Conservation (phyloP, 1,140 invertebrate species). For the Onthophagus taurus region DNA sequence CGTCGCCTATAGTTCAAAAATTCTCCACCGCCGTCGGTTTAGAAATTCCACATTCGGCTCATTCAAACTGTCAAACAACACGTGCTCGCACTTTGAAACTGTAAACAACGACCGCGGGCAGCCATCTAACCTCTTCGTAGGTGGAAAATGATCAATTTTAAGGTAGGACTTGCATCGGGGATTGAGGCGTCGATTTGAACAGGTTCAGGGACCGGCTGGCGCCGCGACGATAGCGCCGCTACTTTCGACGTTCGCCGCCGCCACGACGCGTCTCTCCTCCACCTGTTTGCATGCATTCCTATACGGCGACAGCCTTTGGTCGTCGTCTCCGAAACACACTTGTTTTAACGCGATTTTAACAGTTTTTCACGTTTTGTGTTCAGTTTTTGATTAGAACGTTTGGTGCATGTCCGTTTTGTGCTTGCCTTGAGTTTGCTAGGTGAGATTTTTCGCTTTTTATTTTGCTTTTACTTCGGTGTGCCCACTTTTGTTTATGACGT, state of each 20-base stretch:
- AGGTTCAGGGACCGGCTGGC: constrained; percentile 24
- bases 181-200: constrained; percentile 14
- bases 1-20: constrained; percentile 1
- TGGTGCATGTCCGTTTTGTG: constrained; percentile 15
- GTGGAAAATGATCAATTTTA: background rate
- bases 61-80: constrained; percentile 10
- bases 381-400: too few relatives aligned
- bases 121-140: background rate
- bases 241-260: constrained; percentile 34
- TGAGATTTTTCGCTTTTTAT: constrained; percentile 18
- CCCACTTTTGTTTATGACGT: constrained; percentile 5
- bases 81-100: constrained; percentile 4
- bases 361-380: too few relatives aligned
- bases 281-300: constrained; percentile 27
- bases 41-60: constrained; percentile 5
- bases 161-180: background rate
- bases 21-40: constrained; percentile 10
- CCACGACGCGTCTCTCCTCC: constrained; percentile 33
- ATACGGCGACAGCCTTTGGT: constrained; percentile 13
- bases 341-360: background rate
- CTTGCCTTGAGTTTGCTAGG: constrained; percentile 18
- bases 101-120: constrained; percentile 1
- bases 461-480: constrained; percentile 14
- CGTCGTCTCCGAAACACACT: constrained; percentile 8
- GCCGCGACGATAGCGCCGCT: constrained; percentile 35